Percentiles rank a stretch among this genome's conserved stretches.
phyloP scores from a whole-genome alignment of 2,888 invertebrate genomes.

The Conomelus anceps region DNA sequence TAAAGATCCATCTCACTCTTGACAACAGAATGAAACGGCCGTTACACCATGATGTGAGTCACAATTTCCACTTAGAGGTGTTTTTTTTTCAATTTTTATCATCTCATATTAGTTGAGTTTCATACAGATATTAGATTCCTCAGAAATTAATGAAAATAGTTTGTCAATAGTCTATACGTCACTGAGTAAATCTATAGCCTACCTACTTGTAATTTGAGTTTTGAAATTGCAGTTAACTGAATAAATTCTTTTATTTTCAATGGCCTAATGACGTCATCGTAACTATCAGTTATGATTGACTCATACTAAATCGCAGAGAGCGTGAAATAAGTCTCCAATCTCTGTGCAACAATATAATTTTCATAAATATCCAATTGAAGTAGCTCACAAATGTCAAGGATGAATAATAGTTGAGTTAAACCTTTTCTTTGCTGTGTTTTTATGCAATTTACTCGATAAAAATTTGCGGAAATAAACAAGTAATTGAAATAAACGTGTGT shows the following conservation, averaged over 20 bases:
- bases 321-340: not conserved
- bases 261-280: not conserved
- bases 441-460: not conserved
- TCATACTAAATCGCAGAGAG: not conserved
- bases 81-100: too few relatives aligned
- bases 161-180: too few relatives aligned
- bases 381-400: not conserved
- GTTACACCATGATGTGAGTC: too few relatives aligned
- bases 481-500: not conserved
- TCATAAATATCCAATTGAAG: not conserved
- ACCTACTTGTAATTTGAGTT: too few relatives aligned
- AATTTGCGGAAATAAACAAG: not conserved
- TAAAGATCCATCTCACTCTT: too few relatives aligned
- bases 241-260: not conserved
- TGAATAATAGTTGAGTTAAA: not conserved
- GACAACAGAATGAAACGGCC: too few relatives aligned
- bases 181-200: too few relatives aligned
- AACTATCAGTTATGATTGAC: not conserved
- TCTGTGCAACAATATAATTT: not conserved
- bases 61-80: too few relatives aligned
- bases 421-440: not conserved
- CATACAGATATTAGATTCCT: too few relatives aligned
- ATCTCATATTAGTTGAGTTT: too few relatives aligned
- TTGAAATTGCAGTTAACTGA: too few relatives aligned
- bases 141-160: too few relatives aligned